A percentile compares a stretch with the other conserved stretches of the same genome.
phyloP scores from a whole-genome alignment of 2,797 vertebrate species.

The Mycteria americana region DNA sequence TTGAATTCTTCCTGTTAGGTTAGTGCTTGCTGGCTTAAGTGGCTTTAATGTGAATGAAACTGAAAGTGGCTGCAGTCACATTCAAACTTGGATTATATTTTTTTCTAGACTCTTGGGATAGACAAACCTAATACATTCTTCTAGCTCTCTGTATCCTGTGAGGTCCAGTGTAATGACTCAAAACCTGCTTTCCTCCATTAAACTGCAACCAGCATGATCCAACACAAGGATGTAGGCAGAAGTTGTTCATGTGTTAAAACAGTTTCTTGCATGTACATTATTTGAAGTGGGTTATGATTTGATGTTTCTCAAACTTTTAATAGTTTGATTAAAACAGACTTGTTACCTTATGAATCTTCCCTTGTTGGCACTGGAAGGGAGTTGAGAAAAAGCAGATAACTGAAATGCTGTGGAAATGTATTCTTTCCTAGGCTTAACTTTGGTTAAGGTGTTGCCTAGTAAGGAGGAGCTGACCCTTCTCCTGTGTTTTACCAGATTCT shows the following conservation, averaged over 20 bases:
- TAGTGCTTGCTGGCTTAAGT: background rate
- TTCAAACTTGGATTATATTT: background rate
- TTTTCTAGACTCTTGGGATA: background rate
- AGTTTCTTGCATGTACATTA: background rate
- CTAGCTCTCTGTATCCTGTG: background rate
- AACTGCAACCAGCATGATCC: background rate
- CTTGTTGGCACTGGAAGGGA: background rate
- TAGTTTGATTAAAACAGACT: background rate
- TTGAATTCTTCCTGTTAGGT: background rate
- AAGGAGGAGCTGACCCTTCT: background rate
- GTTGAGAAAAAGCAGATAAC: background rate
- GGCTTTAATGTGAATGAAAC: background rate
- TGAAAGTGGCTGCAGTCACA: background rate
- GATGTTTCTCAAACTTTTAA: background rate
- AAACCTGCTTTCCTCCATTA: rapidly evolving
- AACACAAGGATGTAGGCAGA: background rate
- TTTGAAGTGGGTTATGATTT: background rate
- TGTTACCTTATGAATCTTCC: background rate
- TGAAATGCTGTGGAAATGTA: background rate
- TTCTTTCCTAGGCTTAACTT: background rate
- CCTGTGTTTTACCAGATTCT: background rate
- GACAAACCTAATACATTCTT: background rate
- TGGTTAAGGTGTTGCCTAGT: background rate
- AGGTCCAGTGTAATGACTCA: background rate
- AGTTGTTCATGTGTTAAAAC: background rate